Conservation (phyloP, 1,140 invertebrate species). For the Nasonia vitripennis region DNA sequence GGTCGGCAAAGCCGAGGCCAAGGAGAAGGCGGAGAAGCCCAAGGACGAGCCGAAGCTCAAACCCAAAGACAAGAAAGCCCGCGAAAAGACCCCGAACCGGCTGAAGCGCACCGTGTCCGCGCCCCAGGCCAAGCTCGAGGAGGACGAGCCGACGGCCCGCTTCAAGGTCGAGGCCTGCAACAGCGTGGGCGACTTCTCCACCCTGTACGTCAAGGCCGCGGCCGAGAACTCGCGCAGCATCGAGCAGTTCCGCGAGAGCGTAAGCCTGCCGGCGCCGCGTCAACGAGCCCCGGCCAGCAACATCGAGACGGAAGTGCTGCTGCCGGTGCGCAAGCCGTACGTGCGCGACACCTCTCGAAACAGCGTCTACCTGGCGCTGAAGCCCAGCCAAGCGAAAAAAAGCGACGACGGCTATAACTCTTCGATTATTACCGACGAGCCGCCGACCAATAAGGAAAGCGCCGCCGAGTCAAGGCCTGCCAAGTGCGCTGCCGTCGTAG, state of each 20-base stretch:
- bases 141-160: constrained; percentile 29
- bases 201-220: constrained; percentile 58
- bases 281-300: constrained; percentile 16
- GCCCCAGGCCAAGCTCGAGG: background rate
- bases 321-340: constrained; percentile 66
- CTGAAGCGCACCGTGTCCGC: constrained; percentile 17
- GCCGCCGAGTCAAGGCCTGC: constrained; percentile 34
- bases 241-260: constrained; percentile 67
- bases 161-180: constrained; percentile 70
- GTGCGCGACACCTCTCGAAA: constrained; percentile 67
- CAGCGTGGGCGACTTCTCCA: constrained; percentile 68
- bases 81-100: background rate
- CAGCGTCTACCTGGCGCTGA: constrained; percentile 70
- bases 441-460: constrained; percentile 31
- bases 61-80: background rate
- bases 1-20: too few relatives aligned
- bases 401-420: background rate
- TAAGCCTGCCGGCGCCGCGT: constrained; percentile 63
- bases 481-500: background rate
- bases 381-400: constrained; percentile 52
- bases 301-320: constrained; percentile 59
- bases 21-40: too few relatives aligned
- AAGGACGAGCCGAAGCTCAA: background rate
- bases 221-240: background rate
- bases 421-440: constrained; percentile 6